Conservation (phyloP, 2,797 vertebrate genomes). For the Uromys caudimaculatus region DNA sequence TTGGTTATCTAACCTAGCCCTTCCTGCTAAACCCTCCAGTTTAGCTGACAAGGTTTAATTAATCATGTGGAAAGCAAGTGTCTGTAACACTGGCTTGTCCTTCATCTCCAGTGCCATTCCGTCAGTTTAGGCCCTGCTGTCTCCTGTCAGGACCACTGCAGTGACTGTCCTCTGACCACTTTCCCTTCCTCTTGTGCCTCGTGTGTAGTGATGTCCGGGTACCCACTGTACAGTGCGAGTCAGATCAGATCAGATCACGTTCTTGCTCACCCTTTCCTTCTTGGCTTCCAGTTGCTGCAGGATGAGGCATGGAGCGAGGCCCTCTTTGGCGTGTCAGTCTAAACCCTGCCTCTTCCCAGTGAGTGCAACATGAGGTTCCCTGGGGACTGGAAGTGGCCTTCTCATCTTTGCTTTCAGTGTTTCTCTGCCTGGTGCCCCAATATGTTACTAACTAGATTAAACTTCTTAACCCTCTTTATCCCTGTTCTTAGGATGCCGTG, state of each 20-base stretch:
- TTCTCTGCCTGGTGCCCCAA: not conserved
- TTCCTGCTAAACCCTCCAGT: conserved; percentile 23
- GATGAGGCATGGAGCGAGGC: not conserved
- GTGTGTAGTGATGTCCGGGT: not conserved
- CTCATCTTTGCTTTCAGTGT: not conserved
- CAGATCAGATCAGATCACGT: not conserved
- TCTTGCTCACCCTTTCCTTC: not conserved
- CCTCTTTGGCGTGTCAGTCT: not conserved
- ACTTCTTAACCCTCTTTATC: not conserved
- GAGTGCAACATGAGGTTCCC: not conserved
- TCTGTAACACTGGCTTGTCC: not conserved
- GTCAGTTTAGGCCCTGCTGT: not conserved
- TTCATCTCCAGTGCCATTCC: not conserved
- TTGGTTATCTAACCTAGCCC: not conserved
- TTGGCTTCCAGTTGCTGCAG: conserved; percentile 6
- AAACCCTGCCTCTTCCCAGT: not conserved
- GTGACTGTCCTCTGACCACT: not conserved
- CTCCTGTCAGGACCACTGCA: not conserved
- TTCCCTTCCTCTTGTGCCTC: not conserved
- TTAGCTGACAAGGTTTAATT: conserved; percentile 4
- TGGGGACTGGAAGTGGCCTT: not conserved
- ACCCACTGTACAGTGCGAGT: not conserved
- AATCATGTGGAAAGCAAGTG: not conserved
- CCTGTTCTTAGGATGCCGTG: not conserved
- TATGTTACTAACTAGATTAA: not conserved